phyloP scores from a whole-genome alignment of 2,888 invertebrate genomes.

The Eilema sororculum region DNA sequence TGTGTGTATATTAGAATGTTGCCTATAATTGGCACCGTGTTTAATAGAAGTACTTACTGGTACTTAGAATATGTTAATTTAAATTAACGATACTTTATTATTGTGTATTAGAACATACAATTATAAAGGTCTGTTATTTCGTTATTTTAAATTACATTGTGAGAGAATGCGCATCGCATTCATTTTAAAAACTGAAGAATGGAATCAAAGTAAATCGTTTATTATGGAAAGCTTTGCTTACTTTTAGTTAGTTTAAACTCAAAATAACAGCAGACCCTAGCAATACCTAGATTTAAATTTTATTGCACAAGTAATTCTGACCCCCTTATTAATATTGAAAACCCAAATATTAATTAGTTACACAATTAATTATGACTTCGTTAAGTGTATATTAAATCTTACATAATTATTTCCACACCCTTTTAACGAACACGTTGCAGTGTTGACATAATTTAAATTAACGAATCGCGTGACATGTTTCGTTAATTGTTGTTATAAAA shows the following conservation, averaged over 20 bases:
- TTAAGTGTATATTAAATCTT: conserved; percentile 10
- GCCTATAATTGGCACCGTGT: background rate
- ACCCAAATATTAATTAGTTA: background rate
- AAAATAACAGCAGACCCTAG: background rate
- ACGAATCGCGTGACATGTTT: conserved; percentile 20
- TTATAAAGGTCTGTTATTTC: background rate
- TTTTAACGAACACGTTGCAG: conserved; percentile 21
- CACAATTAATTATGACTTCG: conserved; percentile 1
- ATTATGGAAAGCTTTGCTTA: too few relatives aligned
- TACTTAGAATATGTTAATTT: background rate
- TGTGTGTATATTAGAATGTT: conserved; percentile 4
- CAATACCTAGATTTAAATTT: background rate
- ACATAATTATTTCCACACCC: conserved; percentile 16
- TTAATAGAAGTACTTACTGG: background rate
- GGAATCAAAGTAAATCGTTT: too few relatives aligned
- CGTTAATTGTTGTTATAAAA: conserved; percentile 39
- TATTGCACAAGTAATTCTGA: background rate
- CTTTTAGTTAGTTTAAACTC: too few relatives aligned
- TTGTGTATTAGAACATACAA: background rate
- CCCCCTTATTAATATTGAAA: background rate
- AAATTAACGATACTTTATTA: background rate
- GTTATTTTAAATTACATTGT: background rate
- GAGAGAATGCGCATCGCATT: background rate
- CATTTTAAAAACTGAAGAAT: background rate
- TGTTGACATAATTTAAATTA: conserved; percentile 22